A percentile compares a stretch with the other conserved stretches of the same genome.
Conservation (phyloP, 2,888 invertebrate species). For the Hylaea fasciaria region DNA sequence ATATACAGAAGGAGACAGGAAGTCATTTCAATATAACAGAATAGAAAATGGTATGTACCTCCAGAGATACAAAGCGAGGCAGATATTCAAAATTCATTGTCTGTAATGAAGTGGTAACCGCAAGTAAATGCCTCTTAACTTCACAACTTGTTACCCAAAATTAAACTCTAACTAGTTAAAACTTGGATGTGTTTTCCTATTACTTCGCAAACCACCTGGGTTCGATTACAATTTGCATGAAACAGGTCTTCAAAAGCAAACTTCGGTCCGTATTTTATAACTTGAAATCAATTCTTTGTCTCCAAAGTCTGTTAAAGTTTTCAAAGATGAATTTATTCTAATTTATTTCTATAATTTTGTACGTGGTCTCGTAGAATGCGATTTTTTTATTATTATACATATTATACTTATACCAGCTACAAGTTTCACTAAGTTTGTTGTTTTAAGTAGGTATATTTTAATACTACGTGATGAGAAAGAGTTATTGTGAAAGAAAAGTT, state of each 20-base stretch:
- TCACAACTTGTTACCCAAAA: not conserved
- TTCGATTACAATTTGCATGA: constrained; percentile 35
- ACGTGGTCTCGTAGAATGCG: not conserved
- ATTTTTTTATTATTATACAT: not conserved
- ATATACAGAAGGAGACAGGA: too few species aligned
- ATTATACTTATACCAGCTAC: not conserved
- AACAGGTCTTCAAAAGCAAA: constrained; percentile 23
- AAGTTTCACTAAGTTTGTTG: not conserved
- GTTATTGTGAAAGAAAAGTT: too few species aligned
- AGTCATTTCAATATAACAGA: too few species aligned
- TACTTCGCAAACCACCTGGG: not conserved
- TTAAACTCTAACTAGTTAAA: not conserved
- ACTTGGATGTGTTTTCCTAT: constrained; percentile 4
- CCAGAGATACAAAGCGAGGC: too few species aligned
- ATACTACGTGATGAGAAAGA: not conserved
- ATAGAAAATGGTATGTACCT: too few species aligned
- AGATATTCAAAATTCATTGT: too few species aligned
- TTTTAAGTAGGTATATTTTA: not conserved
- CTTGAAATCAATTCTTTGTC: constrained; percentile 30
- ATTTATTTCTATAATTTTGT: constrained; percentile 32
- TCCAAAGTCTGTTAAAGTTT: constrained; percentile 22
- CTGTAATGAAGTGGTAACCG: too few species aligned
- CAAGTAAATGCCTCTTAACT: not conserved
- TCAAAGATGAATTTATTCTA: constrained; percentile 28
- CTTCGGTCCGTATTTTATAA: constrained; percentile 33